Base-by-base conservation (phyloP, 2,888 invertebrate genomes). In the Phytoseiulus persimilis region DNA sequence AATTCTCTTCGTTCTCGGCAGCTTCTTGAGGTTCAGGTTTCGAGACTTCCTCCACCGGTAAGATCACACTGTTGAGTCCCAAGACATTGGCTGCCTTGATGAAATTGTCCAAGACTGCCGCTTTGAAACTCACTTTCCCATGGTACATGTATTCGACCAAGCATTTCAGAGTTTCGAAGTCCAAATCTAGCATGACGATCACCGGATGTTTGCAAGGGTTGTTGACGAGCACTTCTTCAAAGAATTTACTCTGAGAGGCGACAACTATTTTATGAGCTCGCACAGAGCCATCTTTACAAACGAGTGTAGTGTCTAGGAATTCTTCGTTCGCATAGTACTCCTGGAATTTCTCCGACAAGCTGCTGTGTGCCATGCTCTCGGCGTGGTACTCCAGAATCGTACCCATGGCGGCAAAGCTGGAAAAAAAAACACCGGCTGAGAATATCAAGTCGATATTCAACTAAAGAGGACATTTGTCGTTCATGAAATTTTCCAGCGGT, bases 71-170 rank as follows among this genome's bases (percentile, higher is more conserved):
- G 39, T 39, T 45, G n/a, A 87, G 45, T 33, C 87, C 39, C 31
- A 87, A 45, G 32, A 87, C 31, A 87, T 33, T 87, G 18, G 87
- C 87, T 0, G 87, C 87, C 33, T 87, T 87, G n/a, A 87, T 31
- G 33, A 87, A 87, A 23, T 87, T 45, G 0, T 87, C 87, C n/a
- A 87, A 87, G 28, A 87, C 31, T 14, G 87, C n/a, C 23, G 87
- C 87, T 87, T 87, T 87, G 33, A 87, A 39, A 87, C 32, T n/a
- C 45, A 87, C 87, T 45, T 87, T 87, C 33, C 87, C 87, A 23
- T 87, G 87, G 45, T 87, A 87, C 87, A 87, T 87, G 87, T 87
- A 87, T 6, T 87, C 87, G 18, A 87, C 87, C 28, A 87, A 31
- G 23, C 87, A 87, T 28, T 45, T 33, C n/a, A 87, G 45, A n/a